Base-by-base conservation (phyloP, 2,797 vertebrate genomes). In the Pipistrellus pipistrellus region DNA sequence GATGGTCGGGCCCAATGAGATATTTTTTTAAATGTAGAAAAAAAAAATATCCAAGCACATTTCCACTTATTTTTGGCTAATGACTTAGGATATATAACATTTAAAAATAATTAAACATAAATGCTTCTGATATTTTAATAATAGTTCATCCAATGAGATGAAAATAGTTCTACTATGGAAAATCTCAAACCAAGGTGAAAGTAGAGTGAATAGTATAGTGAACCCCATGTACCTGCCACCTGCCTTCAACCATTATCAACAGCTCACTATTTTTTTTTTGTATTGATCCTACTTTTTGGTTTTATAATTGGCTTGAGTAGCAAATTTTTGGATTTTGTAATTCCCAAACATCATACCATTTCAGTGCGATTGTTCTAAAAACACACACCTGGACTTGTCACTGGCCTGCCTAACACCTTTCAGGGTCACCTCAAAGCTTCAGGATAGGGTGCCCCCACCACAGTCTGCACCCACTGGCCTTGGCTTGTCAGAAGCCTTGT, bases 31-130 rank as follows among this genome's bases (percentile, higher is more conserved):
- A 95, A 76, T 5, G 18, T 25, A 41, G 51, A 46, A 76, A 80
- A 71, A 71, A 80, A 71, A 20, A 51, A 62, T 4, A 51, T 10
- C 9, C 17, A 57, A 85, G 69, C 23, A 83, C 2, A 10, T 2
- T 94, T 30, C 2, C 7, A 38, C 55, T 77, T 77, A 44, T 94
- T 96, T 95, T 68, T 90, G 55, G 38, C 51, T 95, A 30, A 66
- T 38, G 23, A 82, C 44, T 86, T 75, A 76, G 38, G 41, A 73
- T 72, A 91, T 59, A 27, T n/a, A 83, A 53, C 11, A 8, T 82
- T 89, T 83, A 44, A 1, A n/a, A 81, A n/a, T 30, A 66, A 90
- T 93, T 57, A 51, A 88, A 64, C 46, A 88, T 44, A 73, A 48
- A 35, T 81, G 35, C 66, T 82, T 64, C n/a, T 81, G 13, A 48